Evolutionary conservation across 1,140 invertebrate genomes (phyloP).

Genomic region (Zaprionus africanus): DNA sequence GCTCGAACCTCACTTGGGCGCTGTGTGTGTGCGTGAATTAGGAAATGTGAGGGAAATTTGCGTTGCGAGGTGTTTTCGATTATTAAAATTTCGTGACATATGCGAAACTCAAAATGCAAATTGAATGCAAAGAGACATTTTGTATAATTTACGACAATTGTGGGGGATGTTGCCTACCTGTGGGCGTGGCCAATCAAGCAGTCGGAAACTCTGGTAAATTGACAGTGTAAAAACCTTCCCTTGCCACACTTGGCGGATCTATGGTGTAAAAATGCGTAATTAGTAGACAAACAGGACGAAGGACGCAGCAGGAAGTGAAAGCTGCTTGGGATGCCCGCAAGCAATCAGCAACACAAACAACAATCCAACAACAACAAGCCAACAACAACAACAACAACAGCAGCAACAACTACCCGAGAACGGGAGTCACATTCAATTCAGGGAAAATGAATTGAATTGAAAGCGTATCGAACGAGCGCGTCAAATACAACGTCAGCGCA

Average conservation of each 20-base stretch:
- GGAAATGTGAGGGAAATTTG: neutral
- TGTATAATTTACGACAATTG: constrained; percentile 58
- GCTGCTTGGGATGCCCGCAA: constrained; percentile 37
- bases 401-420: constrained; percentile 18
- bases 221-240: constrained; percentile 1
- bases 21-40: neutral
- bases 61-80: constrained; percentile 10
- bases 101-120: constrained; percentile 78
- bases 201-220: constrained; percentile 42
- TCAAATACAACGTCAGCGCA: constrained; percentile 37
- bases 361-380: constrained; percentile 22
- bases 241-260: constrained; percentile 7
- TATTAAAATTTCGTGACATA: constrained; percentile 68
- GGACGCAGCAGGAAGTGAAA: constrained; percentile 31
- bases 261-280: constrained; percentile 62
- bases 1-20: neutral
- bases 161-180: constrained; percentile 17
- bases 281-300: constrained; percentile 67
- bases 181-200: constrained; percentile 57
- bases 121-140: constrained; percentile 79
- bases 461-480: constrained; percentile 52
- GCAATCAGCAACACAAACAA: constrained; percentile 41
- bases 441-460: constrained; percentile 73
- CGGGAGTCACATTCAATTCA: constrained; percentile 57
- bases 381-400: constrained; percentile 23